A percentile compares a stretch with the other conserved stretches of the same genome.
These are phyloP conservation scores for Parazoanthus darwini DNA, from an alignment of 92 coral and sea anemone genomes.

Conservation along the genomic window DNA sequence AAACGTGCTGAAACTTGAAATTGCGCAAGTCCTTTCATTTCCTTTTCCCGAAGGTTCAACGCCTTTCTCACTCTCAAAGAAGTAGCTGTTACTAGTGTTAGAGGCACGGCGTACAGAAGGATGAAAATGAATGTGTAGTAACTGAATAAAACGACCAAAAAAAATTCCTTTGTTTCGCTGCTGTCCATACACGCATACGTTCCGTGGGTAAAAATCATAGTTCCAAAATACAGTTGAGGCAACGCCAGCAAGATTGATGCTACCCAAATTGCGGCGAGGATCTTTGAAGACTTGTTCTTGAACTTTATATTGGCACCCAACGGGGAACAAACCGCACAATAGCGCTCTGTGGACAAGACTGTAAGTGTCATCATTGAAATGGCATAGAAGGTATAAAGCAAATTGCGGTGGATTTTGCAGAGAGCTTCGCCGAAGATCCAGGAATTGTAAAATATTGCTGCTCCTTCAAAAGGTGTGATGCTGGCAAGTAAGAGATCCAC, in stretches of 20 bases:
- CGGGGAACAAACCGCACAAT: conserved; percentile 65
- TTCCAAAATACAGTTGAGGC: conserved; percentile 66
- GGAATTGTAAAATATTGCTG: conserved; percentile 38
- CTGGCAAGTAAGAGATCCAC: conserved; percentile 68
- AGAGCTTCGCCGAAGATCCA: conserved; percentile 54
- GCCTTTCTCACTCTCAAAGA: conserved; percentile 52
- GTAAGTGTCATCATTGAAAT: conserved; percentile 66
- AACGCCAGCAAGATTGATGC: conserved; percentile 47
- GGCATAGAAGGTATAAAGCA: conserved; percentile 62
- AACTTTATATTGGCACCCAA: conserved; percentile 31
- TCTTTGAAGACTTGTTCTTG: conserved; percentile 36
- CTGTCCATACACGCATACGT: conserved; percentile 53
- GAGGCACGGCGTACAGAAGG: conserved; percentile 54
- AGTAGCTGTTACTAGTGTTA: conserved; percentile 52
- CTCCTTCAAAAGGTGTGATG: conserved; percentile 66
- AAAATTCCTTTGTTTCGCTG: conserved; percentile 36
- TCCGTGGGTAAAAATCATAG: conserved; percentile 40
- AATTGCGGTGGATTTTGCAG: conserved; percentile 61
- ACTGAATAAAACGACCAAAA: conserved; percentile 45
- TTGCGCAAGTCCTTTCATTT: conserved; percentile 48
- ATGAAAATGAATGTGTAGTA: conserved; percentile 60
- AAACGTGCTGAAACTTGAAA: conserved; percentile 51
- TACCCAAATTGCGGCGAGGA: conserved; percentile 51
- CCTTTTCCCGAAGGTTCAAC: conserved; percentile 44
- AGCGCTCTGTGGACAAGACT: conserved; percentile 61